Evolutionary conservation across 2,113 vertebrate species (phyloP).

Genomic region (Bufo bufo): DNA sequence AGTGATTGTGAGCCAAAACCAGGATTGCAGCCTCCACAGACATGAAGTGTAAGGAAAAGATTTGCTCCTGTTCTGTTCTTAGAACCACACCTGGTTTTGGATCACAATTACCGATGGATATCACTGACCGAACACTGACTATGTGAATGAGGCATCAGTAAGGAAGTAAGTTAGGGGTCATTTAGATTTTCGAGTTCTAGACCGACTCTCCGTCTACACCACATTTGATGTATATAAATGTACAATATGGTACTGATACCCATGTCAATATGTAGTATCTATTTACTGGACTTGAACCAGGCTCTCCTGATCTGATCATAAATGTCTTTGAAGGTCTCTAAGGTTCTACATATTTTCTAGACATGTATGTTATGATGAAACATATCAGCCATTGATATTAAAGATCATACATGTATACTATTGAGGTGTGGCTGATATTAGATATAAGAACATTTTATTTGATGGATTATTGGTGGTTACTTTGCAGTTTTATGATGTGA

Average conservation of each 20-base stretch:
- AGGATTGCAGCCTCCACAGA: too few relatives aligned
- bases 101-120: too few relatives aligned
- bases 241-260: neutral
- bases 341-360: neutral
- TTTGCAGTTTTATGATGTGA: conserved; percentile 56
- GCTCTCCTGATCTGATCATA: neutral
- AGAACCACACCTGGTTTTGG: too few relatives aligned
- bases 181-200: too few relatives aligned
- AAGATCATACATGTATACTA: neutral
- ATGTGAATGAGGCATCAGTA: too few relatives aligned
- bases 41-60: too few relatives aligned
- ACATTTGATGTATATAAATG: too few relatives aligned
- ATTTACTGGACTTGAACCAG: neutral
- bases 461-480: conserved; percentile 50
- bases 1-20: too few relatives aligned
- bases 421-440: conserved; percentile 15
- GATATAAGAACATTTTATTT: conserved; percentile 43
- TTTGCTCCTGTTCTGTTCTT: too few relatives aligned
- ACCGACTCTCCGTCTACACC: too few relatives aligned
- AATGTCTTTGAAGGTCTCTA: neutral
- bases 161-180: too few relatives aligned
- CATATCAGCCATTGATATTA: neutral
- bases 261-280: neutral
- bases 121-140: too few relatives aligned
- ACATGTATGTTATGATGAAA: neutral